Evolutionary conservation across 2,888 invertebrate species (phyloP).

Genomic region (Dryobotodes eremita): DNA sequence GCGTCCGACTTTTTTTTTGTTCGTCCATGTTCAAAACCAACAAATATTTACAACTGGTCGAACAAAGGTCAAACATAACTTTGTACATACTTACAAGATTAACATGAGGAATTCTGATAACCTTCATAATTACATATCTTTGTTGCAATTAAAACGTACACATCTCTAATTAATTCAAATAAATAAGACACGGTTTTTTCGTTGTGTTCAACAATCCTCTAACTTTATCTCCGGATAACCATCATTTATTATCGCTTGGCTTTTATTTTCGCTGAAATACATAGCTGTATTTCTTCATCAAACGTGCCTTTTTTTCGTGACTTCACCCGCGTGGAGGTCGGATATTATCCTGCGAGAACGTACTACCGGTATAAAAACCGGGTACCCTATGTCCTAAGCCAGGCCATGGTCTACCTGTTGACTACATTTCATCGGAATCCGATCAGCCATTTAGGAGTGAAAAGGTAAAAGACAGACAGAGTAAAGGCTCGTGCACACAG

Average conservation of each 20-base stretch:
- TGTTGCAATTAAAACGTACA: not conserved
- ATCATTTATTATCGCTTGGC: not conserved
- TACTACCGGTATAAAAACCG: not conserved
- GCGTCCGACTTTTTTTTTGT: no score
- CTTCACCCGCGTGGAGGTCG: not conserved
- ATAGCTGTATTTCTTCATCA: not conserved
- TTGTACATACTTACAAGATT: constrained; percentile 10
- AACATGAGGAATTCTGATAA: constrained; percentile 8
- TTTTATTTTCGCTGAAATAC: not conserved
- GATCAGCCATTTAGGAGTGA: not conserved
- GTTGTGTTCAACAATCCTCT: not conserved
- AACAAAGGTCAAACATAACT: not conserved
- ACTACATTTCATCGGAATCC: not conserved
- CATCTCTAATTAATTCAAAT: not conserved
- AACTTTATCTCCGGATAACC: not conserved
- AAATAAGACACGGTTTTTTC: not conserved
- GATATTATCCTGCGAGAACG: not conserved
- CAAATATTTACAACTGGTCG: not conserved
- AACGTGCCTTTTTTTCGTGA: not conserved
- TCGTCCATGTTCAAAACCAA: not conserved
- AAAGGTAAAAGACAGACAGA: not conserved
- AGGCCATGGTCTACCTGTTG: not conserved
- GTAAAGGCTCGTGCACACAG: no score
- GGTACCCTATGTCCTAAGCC: not conserved
- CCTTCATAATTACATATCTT: constrained; percentile 25